Evolutionary conservation across 2,888 invertebrate species (phyloP), one percentile per base, ranked within the genome.

Genomic region (Stenodera caucasica): DNA sequence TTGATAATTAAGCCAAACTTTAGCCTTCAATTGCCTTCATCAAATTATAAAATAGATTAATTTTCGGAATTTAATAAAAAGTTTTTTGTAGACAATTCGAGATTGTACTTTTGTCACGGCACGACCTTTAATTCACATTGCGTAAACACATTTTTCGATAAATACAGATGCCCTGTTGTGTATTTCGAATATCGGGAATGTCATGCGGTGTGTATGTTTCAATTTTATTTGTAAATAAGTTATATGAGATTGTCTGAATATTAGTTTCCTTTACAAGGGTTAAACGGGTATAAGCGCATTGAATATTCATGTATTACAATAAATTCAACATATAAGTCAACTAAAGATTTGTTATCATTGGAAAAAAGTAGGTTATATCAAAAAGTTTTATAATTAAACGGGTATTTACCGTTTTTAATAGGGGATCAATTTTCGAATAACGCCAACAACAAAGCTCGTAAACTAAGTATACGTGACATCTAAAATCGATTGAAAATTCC

Each of bases 1-100:
- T 61, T 60, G 59, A 52, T 57, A 63, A 61, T 61, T 63, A 57
- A 59, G 57, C 58, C 61, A 58, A 59, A 50, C 51, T 55, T 54
- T 45, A 45, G 23, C 37, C 35, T 60, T 58, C 49, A 61, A 57
- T 61, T 61, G 53, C 54, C 53, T 37, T 57, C 51, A 57, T 61
- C 50, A 61, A 57, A 57, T 49, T 51, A 57, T 35, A 53, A 57
- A 57, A 45, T 18, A 45, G 21, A 45, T 21, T 45, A 45, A 45
- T 45, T 45, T 32, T 15, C 15, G 37, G 9, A 40, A 18, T 40
- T 40, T 40, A 40, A 11, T 40, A 40, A 40, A 35, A n/a, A n/a
- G n/a, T n/a, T n/a, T n/a, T n/a, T n/a, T n/a, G n/a, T n/a, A n/a
- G n/a, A n/a, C n/a, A n/a, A n/a, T n/a, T n/a, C n/a, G n/a, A n/a